Base-by-base conservation (phyloP, 2,888 invertebrate genomes). In the Melanotus villosus region DNA sequence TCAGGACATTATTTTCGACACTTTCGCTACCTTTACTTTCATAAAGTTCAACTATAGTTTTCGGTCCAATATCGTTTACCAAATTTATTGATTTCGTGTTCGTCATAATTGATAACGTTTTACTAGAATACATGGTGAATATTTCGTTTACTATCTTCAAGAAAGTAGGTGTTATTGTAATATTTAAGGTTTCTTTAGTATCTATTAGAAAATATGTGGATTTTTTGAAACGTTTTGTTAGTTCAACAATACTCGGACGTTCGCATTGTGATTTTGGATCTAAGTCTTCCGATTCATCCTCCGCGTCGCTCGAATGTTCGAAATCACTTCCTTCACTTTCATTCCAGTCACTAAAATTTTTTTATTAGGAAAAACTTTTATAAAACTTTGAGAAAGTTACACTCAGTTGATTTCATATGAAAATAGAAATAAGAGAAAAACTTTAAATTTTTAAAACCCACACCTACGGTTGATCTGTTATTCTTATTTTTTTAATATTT, bases 151-250 rank as follows among this genome's bases (percentile, higher is more conserved):
- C 82, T 0, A 85, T 80, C 60, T 89, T 86, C 3, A 93, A 88
- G 26, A 85, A 89, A 78, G 84, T 88, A 1, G 92, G 91, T 0
- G 93, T 92, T 23, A 94, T 79, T 0, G 92, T 92, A 1, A 93
- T 76, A 75, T 92, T 89, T 2, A 94, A 84, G 45, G 87, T 85
- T 71, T 92, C 91, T 56, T 89, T 87, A 0, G 92, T 90, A 72
- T 92, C 91, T 2, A 94, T 78, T 57, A 92, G 85, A 5, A 94
- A 78, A 81, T 93, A 93, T 0, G 90, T 90, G 50, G 93, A 91
- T 47, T 82, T 84, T 47, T 80, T 80, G 65, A 68, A 71, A 5
- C 79, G 81, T 14, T 76, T 73, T 10, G 66, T 19, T 16, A 68
- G 16, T 47, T 73, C 68, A n/a, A 69, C 43, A n/a, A n/a, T n/a